Percentiles rank a stretch among this genome's conserved stretches.
Conservation (phyloP, 2,888 invertebrate species). For the Monoplex corrugatus region DNA sequence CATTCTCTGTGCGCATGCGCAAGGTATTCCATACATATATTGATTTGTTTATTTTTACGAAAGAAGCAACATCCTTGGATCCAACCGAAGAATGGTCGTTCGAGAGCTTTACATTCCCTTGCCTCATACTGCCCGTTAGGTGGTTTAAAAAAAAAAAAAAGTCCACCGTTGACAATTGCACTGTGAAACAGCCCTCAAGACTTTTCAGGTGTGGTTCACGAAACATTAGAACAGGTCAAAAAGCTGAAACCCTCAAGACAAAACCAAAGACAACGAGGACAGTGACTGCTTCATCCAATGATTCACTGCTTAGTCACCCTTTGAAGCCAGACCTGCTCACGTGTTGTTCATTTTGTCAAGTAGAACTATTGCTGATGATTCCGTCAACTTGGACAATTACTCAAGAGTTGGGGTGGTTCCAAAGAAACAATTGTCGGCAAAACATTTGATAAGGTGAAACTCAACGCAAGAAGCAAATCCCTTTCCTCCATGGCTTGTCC, state of each 20-base stretch:
- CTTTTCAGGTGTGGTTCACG: neutral
- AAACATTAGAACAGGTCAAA: neutral
- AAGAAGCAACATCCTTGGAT: too few species aligned
- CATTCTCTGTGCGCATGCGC: too few species aligned
- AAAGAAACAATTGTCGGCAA: neutral
- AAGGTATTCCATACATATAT: too few species aligned
- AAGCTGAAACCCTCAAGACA: neutral
- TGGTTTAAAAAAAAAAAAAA: too few species aligned
- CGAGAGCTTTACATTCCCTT: too few species aligned
- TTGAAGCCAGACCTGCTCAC: too few species aligned
- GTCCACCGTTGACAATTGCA: neutral
- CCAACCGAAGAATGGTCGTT: too few species aligned
- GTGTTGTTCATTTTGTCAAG: neutral
- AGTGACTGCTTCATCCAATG: neutral
- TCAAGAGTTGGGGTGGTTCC: neutral
- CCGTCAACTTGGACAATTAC: neutral
- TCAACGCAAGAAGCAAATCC: neutral
- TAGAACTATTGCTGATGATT: conserved; percentile 16
- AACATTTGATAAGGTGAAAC: neutral
- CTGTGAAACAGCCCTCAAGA: neutral
- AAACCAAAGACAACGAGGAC: neutral
- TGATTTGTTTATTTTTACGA: too few species aligned
- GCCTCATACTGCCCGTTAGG: too few species aligned
- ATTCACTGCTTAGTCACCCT: too few species aligned
- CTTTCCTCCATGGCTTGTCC: too few species aligned